Evolutionary conservation across 2,113 vertebrate species (phyloP), one percentile per base, ranked within the genome.

Genomic region (Atlantisia rogersi): DNA sequence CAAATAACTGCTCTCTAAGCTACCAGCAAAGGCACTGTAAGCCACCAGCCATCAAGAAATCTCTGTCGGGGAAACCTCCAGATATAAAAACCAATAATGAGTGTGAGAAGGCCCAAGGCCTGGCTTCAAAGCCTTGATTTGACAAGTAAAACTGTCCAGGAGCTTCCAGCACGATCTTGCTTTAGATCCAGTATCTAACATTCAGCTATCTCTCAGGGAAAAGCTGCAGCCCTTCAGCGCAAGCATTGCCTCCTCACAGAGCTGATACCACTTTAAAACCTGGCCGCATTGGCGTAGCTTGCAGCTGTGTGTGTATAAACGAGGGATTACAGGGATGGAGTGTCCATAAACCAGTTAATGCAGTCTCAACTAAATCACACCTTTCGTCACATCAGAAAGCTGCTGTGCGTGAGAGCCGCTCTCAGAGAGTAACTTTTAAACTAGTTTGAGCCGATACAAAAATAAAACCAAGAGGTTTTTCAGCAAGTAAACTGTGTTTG

Each of bases 371-470:
- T 87, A 89, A 94, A 85, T 89, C 88, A 89, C 22, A 85, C 62
- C 55, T 96, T 89, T 96, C 91, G 76, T 87, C 70, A 3, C 71
- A 87, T 93, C 53, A 73, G 59, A 93, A 94, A 96, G 69, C 15
- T 40, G 15, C n/a, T 82, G 67, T 62, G 44, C 50, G 12, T 31
- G 48, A 82, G 62, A 65, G 26, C 2, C 4, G 2, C 37, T 10
- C 53, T 39, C 69, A 59, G 77, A 77, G 64, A 69, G 63, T 39
- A 40, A 95, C 35, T 56, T 74, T 85, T 86, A 90, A 94, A 77
- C 67, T 37, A 12, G 37, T 62, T 74, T 42, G 55, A 87, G 28
- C 22, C 6, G 22, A 78, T 85, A 42, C 13, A 85, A 74, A 92
- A 82, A 65, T 44, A 75, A 92, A 92, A 84, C 4, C 0, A 3